Evolutionary conservation across 1,140 invertebrate species (phyloP).

Genomic region (Drosophila sp.): DNA sequence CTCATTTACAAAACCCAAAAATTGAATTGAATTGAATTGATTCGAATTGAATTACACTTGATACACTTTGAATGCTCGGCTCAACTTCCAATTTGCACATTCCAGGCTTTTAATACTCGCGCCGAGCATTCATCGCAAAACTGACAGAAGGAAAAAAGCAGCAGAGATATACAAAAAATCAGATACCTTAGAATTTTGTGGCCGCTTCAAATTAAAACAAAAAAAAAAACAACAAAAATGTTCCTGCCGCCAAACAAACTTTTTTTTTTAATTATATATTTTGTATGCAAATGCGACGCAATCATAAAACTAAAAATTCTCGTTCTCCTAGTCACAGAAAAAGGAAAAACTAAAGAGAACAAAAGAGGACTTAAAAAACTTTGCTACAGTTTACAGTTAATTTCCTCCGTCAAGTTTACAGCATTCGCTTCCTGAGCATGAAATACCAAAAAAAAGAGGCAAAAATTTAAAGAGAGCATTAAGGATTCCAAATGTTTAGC

Average conservation of each 20-base stretch:
- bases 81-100: slow-evolving; percentile 24
- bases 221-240: slow-evolving; percentile 10
- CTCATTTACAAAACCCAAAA: too few species aligned
- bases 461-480: not conserved
- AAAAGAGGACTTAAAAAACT: slow-evolving; percentile 10
- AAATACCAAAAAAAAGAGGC: not conserved
- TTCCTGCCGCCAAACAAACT: slow-evolving; percentile 31
- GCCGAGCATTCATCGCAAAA: not conserved
- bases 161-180: not conserved
- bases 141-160: not conserved
- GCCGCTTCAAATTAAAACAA: too few species aligned
- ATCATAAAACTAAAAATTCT: not conserved
- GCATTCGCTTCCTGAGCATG: slow-evolving; percentile 5
- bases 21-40: too few species aligned
- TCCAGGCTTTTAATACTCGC: slow-evolving; percentile 28
- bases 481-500: not conserved
- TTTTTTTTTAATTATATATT: slow-evolving; percentile 5
- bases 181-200: not conserved
- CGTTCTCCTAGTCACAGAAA: slow-evolving; percentile 47
- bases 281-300: not conserved
- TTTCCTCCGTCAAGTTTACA: not conserved
- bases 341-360: slow-evolving; percentile 17
- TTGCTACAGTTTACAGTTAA: not conserved
- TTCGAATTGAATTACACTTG: not conserved
- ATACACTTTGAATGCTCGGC: not conserved